Base-by-base conservation (phyloP, 1,140 invertebrate genomes). In the Nasonia vitripennis region DNA sequence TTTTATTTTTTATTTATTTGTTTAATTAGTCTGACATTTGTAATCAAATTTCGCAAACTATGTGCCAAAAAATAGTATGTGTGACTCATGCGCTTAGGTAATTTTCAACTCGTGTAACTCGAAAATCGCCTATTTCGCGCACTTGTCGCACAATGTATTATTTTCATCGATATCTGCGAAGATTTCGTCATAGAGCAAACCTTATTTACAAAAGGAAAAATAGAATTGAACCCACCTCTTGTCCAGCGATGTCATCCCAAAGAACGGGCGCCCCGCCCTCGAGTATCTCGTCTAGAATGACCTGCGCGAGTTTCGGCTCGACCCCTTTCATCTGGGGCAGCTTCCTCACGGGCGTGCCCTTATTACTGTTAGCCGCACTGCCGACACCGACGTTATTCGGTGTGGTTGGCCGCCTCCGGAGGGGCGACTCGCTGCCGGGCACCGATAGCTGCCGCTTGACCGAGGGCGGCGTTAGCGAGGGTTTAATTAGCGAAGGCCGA, bases 231-330 rank as follows among this genome's bases (percentile, higher is more conserved):
- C 23, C 7, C 23, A 96, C 96, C 90, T 97, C 96, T 93, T 97
- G 96, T 4, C 97, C 97, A 85, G 98, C 98, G 88, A 99, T 98
- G 90, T 99, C 98, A 84, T 98, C 96, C 98, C 98, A 99, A 79
- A 96, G 95, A 17, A 99, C 95, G 83, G 96, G 95, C 14, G 96
- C 95, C 17, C 97, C 96, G 45, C 97, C 96, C 91, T 96, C 96
- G 88, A 97, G 93, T 79, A 97, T 96, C 92, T 95, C 94, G 88
- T 95, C 94, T 1, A 95, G 89, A 68, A 95, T 94, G 37, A 95
- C 94, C 93, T 97, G 96, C 77, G 96, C 97, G 83, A 99, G 95
- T 92, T 98, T 98, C n/a, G 97, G 96, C 93, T 99, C 98, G 10
- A 97, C 96, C 2, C 96, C 96, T 87, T 96, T 95, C 10, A 97